These are phyloP conservation scores for Caenorhabditis japonica DNA, from an alignment of 2,888 invertebrate genomes.

Conservation along the genomic window DNA sequence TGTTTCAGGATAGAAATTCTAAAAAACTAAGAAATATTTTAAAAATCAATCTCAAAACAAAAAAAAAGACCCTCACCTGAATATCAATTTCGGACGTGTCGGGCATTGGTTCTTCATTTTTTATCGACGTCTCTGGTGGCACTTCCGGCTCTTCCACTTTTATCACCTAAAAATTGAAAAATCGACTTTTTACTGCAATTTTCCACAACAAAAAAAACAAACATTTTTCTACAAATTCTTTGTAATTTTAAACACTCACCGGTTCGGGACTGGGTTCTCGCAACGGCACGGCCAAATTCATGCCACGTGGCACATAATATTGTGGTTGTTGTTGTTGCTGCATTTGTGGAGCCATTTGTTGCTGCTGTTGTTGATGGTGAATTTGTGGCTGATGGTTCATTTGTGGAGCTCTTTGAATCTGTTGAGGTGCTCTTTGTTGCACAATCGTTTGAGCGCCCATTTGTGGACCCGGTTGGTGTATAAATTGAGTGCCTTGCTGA, in stretches of 20 bases:
- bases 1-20: no score
- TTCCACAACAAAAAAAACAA: neutral
- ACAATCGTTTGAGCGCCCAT: conserved; percentile 13
- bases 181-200: neutral
- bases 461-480: conserved; percentile 6
- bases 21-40: no score
- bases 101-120: conserved; percentile 33
- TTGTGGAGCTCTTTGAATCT: conserved; percentile 4
- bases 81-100: conserved; percentile 49
- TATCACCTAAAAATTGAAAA: conserved; percentile 11
- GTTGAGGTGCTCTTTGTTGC: conserved; percentile 9
- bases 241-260: conserved; percentile 6
- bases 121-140: conserved; percentile 7
- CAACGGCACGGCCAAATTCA: conserved; percentile 59
- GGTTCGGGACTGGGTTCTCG: conserved; percentile 64
- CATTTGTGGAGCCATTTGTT: neutral
- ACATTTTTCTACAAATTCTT: neutral
- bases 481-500: conserved; percentile 10
- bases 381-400: conserved; percentile 6
- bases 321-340: conserved; percentile 8
- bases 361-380: neutral
- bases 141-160: conserved; percentile 18
- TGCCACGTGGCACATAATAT: conserved; percentile 21
- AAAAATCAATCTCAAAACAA: no score
- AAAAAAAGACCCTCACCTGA: no score